Base-by-base conservation (phyloP, 2,888 invertebrate species). In the Erpobdella octoculata region DNA sequence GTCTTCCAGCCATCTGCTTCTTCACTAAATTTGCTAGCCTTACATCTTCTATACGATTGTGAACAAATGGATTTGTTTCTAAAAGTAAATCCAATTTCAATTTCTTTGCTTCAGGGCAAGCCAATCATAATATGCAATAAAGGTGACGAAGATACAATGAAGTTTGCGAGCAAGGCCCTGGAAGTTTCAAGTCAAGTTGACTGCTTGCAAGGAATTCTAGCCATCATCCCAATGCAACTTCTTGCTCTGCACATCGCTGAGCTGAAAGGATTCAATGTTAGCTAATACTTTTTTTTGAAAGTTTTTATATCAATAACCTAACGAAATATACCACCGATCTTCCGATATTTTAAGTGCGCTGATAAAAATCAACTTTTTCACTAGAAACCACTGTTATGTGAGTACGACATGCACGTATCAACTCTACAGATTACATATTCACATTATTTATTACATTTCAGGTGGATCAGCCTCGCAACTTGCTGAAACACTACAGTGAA, bases 151-250 rank as follows among this genome's bases (percentile, higher is more conserved):
- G 95, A 95, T 82, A 93, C 93, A 0, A 89, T 88, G 81, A 84
- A 87, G 15, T 88, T 89, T 79, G 90, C 91, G 0, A 89, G 89
- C 69, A 89, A 89, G 76, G 87, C 86, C 72, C 86, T 97, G 65
- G 90, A 93, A 84, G 89, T 99, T 72, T 98, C 98, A 21, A 90
- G 89, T 83, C 93, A 94, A 0, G 97, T 97, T 21, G 98, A 98
- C 82, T 98, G 97, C 81, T 88, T 99, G 33, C 88, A 85, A 85
- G 96, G 95, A 71, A 88, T 99, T 78, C 87, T 99, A 28, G 93
- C 96, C 0, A 97, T 99, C 71, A 97, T 99, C 82, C 98, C 98
- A 12, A 90, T 99, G 90, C 98, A 99, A 85, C 86, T 99, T 72
- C 87, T 99, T 28, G 94, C 96, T 73, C 97, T 93, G 85, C 98